These are phyloP conservation scores for Patella vulgata DNA, from an alignment of 1,140 invertebrate genomes.

Conservation along the genomic window DNA sequence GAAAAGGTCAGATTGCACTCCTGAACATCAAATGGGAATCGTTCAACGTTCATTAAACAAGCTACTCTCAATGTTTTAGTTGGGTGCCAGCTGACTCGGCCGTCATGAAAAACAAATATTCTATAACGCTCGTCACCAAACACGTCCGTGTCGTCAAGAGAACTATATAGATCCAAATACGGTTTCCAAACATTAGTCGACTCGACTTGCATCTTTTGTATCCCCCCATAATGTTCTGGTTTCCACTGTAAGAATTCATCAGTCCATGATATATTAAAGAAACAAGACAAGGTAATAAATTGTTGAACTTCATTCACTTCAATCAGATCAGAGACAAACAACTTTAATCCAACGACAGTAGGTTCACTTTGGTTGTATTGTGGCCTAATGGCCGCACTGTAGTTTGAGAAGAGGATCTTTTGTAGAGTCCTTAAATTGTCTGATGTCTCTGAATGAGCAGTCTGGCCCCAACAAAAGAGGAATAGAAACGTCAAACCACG, in stretches of 20 bases:
- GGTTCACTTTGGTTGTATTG: not conserved
- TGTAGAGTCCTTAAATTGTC: not conserved
- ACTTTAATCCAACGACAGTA: not conserved
- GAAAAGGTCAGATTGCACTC: too few species aligned
- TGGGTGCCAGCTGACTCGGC: too few species aligned
- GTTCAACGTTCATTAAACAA: too few species aligned
- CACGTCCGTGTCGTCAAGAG: not conserved
- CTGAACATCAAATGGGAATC: too few species aligned
- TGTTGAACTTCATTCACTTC: not conserved
- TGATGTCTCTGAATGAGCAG: too few species aligned
- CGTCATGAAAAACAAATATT: too few species aligned
- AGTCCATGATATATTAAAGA: not conserved
- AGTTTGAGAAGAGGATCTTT: not conserved
- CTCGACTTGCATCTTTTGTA: not conserved
- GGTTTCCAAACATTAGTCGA: not conserved
- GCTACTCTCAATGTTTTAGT: too few species aligned
- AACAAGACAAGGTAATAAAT: not conserved
- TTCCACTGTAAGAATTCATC: conserved; percentile 3
- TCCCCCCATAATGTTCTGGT: not conserved
- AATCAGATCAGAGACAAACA: not conserved
- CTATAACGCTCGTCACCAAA: too few species aligned
- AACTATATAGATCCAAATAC: not conserved
- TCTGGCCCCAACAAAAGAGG: too few species aligned
- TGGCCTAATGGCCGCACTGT: not conserved
- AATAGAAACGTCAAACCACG: too few species aligned